Conservation (phyloP, 2,797 vertebrate genomes). For the Mormyrus proboscirostris region DNA sequence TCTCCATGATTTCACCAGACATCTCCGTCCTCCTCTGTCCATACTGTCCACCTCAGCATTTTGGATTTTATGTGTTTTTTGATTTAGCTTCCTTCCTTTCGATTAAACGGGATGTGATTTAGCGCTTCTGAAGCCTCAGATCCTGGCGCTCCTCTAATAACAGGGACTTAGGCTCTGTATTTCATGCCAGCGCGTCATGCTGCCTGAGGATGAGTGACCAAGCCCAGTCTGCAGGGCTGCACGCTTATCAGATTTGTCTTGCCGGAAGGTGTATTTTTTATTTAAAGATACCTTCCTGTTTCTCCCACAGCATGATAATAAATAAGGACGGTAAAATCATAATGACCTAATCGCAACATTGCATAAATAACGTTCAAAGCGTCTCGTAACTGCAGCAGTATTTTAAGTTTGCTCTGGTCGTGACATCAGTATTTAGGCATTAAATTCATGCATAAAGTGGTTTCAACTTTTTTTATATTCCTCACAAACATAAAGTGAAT, state of each 20-base stretch:
- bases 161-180: conserved; percentile 19
- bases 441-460: conserved; percentile 14
- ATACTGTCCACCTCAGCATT: not conserved
- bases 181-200: conserved; percentile 34
- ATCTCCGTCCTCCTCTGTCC: not conserved
- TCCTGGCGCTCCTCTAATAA: conserved; percentile 6
- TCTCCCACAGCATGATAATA: conserved; percentile 39
- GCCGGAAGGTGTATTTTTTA: conserved; percentile 25
- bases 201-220: conserved; percentile 9
- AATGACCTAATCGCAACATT: conserved; percentile 38
- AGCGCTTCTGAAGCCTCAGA: not conserved
- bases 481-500: conserved; percentile 14
- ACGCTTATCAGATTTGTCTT: conserved; percentile 37
- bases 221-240: conserved; percentile 11
- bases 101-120: not conserved
- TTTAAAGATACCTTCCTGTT: conserved; percentile 25
- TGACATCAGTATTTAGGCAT: conserved; percentile 13
- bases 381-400: conserved; percentile 36
- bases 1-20: not conserved
- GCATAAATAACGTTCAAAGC: conserved; percentile 27
- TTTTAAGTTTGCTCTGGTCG: conserved; percentile 15
- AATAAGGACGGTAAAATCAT: conserved; percentile 46
- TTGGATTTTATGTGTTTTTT: not conserved
- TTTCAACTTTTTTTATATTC: not conserved
- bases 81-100: not conserved